Conservation (phyloP, 1,140 invertebrate genomes). For the Dendrolimus punctatus region DNA sequence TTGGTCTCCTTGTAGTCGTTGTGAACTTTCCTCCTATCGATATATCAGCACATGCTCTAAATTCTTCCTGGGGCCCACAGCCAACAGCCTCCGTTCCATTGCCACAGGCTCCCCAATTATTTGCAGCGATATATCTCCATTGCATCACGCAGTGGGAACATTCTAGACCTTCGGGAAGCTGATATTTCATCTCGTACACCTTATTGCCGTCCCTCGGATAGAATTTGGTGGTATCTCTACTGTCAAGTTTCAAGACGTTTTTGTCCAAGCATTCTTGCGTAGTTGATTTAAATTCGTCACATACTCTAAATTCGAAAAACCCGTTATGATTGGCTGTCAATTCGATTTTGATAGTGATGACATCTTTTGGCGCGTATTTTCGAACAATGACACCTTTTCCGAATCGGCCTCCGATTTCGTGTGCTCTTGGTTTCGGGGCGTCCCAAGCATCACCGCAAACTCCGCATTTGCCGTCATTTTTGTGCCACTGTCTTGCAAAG, state of each 20-base stretch:
- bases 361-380: slow-evolving; percentile 78
- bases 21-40: slow-evolving; percentile 74
- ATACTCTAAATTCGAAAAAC: slow-evolving; percentile 91
- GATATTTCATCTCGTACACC: slow-evolving; percentile 83
- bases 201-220: slow-evolving; percentile 85
- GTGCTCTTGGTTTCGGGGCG: slow-evolving; percentile 77
- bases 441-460: slow-evolving; percentile 92
- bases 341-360: slow-evolving; percentile 82
- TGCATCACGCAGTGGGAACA: slow-evolving; percentile 87
- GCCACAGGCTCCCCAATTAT: slow-evolving; percentile 84
- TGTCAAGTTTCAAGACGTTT: slow-evolving; percentile 75
- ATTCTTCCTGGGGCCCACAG: slow-evolving; percentile 91
- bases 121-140: slow-evolving; percentile 87
- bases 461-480: slow-evolving; percentile 86
- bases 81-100: slow-evolving; percentile 83
- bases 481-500: slow-evolving; percentile 82
- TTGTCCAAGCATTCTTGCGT: slow-evolving; percentile 85
- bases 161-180: slow-evolving; percentile 77
- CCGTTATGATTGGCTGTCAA: slow-evolving; percentile 87
- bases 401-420: slow-evolving; percentile 90
- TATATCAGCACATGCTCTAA: slow-evolving; percentile 89
- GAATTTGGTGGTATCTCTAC: slow-evolving; percentile 72
- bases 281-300: slow-evolving; percentile 75
- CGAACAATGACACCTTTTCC: slow-evolving; percentile 86
- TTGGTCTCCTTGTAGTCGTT: slow-evolving; percentile 45